Conservation (phyloP, 2,888 invertebrate species). For the Acronicta psi region DNA sequence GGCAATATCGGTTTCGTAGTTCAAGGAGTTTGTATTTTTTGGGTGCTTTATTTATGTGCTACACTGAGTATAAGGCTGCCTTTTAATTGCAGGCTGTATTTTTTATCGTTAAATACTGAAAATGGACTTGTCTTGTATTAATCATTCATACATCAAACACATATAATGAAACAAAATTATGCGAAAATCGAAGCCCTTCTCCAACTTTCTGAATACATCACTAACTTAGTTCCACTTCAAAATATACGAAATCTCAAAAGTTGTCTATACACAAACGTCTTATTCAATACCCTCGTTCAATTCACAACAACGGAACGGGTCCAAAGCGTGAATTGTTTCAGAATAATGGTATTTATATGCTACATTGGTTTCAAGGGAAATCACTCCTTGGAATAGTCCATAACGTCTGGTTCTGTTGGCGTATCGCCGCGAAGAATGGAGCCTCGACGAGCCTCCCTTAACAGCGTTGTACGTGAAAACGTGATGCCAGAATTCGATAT, state of each 20-base stretch:
- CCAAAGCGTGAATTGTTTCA: conserved; percentile 85
- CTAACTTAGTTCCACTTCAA: conserved; percentile 47
- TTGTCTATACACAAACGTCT: conserved; percentile 54
- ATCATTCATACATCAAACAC: conserved; percentile 8
- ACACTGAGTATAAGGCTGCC: conserved; percentile 4
- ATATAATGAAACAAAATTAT: conserved; percentile 9
- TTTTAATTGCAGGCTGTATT: conserved; percentile 4
- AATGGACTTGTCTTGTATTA: not conserved
- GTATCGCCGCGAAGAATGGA: conserved; percentile 58
- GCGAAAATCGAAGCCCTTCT: conserved; percentile 26
- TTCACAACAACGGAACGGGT: conserved; percentile 75
- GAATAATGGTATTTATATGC: conserved; percentile 88
- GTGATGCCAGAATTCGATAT: conserved; percentile 62
- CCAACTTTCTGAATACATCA: conserved; percentile 54
- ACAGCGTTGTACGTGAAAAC: conserved; percentile 65
- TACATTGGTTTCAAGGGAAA: conserved; percentile 89
- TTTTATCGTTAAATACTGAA: not conserved
- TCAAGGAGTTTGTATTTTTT: conserved; percentile 25
- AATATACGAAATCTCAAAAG: conserved; percentile 57
- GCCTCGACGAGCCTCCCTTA: conserved; percentile 61
- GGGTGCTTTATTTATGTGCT: conserved; percentile 1
- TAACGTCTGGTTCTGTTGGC: conserved; percentile 75
- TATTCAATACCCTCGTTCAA: conserved; percentile 56
- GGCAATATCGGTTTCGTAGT: conserved; percentile 61
- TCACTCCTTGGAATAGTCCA: conserved; percentile 84